Evolutionary conservation across 1,140 invertebrate species (phyloP).

Genomic region (Aphis gossypii): DNA sequence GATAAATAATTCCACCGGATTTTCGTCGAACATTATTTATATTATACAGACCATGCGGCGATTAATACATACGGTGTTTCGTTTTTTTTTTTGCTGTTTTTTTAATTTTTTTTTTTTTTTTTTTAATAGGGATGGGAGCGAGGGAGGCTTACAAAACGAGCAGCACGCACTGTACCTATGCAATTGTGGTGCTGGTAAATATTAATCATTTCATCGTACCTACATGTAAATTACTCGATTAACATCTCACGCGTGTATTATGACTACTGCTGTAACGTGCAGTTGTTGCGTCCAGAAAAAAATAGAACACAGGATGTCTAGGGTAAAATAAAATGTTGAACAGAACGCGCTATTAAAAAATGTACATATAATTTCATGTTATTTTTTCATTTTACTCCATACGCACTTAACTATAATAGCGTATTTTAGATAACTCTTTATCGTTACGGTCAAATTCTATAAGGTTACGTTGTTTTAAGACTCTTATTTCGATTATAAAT

Average conservation of each 20-base stretch:
- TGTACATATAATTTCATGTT: neutral
- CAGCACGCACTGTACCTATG: neutral
- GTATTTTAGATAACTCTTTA: neutral
- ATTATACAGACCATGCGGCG: neutral
- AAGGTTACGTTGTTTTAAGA: too few relatives aligned
- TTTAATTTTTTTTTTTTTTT: neutral
- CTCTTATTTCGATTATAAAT: too few relatives aligned
- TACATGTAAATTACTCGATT: conserved; percentile 41
- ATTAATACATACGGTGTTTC: neutral
- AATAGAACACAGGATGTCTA: neutral
- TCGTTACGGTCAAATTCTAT: neutral
- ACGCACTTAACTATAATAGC: neutral
- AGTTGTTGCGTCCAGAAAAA: neutral
- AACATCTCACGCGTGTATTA: conserved; percentile 2
- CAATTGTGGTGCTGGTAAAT: conserved; percentile 23
- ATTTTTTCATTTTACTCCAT: neutral
- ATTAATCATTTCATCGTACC: conserved; percentile 25
- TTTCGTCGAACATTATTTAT: neutral
- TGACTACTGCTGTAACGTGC: neutral
- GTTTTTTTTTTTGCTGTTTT: neutral
- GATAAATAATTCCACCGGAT: neutral
- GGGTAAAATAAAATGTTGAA: neutral
- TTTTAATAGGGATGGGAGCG: neutral
- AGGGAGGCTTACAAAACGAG: neutral
- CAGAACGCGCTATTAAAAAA: neutral